Evolutionary conservation across 2,888 invertebrate genomes (phyloP), one percentile per base, ranked within the genome.

Genomic region (Leptinotarsa haldemani): DNA sequence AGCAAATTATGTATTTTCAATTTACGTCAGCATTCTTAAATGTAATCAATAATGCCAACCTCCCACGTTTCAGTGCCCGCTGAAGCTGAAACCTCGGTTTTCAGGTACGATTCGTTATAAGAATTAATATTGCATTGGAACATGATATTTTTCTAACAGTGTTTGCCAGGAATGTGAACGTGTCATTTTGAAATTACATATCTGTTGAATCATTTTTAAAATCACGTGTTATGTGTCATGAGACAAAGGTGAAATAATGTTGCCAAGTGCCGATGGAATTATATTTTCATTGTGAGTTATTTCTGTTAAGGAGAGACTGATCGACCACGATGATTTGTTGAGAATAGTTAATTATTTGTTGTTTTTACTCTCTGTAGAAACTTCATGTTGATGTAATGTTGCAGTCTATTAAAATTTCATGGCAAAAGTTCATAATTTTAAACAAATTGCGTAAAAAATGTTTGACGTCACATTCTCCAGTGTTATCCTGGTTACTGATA

Each of bases 11-110:
- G 46, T 53, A 40, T 52, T 30, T 63, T 46, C 63, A 70, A 52
- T 71, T 52, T 67, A 58, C 74, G 67, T 74, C 70, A 74, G 65
- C 65, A 64, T 70, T 70, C 68, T 74, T 70, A 48, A 70, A 64
- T 53, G 47, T 52, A 74, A 74, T 74, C 74, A 67, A 74, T 74
- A 74, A 68, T 65, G 61, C 67, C 40, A 70, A 25, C 52, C 46
- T 30, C 70, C 70, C 65, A 67, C 74, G 67, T 68, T 58, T 50
- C 40, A 52, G 30, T 30, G 48, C n/a, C 13, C 67, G 67, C 40
- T 40, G 61, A 61, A 61, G 53, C 40, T 40, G 61, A 61, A 61
- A 61, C 22, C 20, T 56, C 56, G n/a, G 40, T 61, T 40, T 61
- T 61, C 61, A 61, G 61, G 40, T 61, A 40, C 25, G 18, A 61